phyloP scores from a whole-genome alignment of 2,113 vertebrate species.

The Lasiurus borealis region DNA sequence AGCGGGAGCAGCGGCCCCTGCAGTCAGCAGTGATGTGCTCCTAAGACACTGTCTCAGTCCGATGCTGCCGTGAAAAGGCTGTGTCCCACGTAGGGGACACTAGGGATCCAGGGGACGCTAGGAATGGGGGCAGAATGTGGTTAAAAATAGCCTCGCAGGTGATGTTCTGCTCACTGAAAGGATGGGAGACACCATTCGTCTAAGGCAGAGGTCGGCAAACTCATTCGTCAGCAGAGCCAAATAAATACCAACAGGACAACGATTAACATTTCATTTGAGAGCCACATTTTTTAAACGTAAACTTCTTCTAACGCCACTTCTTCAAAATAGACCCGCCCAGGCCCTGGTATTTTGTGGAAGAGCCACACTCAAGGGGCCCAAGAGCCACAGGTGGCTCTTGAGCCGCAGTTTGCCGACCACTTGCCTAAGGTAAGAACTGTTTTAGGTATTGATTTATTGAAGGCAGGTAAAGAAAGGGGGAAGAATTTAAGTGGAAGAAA shows the following conservation, averaged over 20 bases:
- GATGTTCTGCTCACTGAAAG: neutral
- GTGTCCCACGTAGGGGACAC: neutral
- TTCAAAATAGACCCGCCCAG: too few species aligned
- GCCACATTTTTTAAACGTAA: too few species aligned
- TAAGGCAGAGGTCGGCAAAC: too few species aligned
- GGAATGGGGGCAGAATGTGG: neutral
- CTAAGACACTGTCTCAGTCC: neutral
- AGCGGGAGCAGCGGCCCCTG: neutral
- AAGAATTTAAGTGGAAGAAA: neutral
- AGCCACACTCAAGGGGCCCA: too few species aligned
- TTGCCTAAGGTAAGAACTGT: neutral
- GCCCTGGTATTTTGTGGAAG: too few species aligned
- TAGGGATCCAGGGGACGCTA: neutral
- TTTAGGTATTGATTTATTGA: slow-evolving; percentile 11
- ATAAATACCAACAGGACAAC: too few species aligned
- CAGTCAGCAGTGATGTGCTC: neutral
- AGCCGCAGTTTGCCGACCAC: neutral
- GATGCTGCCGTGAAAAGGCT: neutral
- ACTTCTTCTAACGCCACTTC: too few species aligned
- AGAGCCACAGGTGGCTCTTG: too few species aligned
- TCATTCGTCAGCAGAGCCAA: too few species aligned
- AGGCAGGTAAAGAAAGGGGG: neutral
- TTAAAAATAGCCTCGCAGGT: neutral
- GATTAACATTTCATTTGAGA: too few species aligned
- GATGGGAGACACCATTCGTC: neutral